Evolutionary conservation across 2,797 vertebrate genomes (phyloP).

Genomic region (Diplodus sargus): DNA sequence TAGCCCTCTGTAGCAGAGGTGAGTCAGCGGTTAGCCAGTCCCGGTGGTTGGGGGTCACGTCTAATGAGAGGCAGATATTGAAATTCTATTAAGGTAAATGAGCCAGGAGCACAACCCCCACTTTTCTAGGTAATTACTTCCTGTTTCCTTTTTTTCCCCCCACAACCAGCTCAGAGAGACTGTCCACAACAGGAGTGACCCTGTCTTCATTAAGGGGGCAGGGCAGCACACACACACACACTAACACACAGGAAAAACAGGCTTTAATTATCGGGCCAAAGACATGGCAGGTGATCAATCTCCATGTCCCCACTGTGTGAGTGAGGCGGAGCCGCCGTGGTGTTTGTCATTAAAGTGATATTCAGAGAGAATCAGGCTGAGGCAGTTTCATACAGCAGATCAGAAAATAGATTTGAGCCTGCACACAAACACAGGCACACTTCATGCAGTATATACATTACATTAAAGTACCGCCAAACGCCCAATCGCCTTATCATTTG

Average conservation of each 20-base stretch:
- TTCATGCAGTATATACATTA: not conserved
- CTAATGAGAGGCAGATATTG: slow-evolving; percentile 86
- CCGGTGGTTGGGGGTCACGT: slow-evolving; percentile 77
- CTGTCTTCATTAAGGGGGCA: slow-evolving; percentile 77
- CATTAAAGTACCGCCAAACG: not conserved
- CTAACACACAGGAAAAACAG: slow-evolving; percentile 51
- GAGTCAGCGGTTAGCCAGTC: slow-evolving; percentile 76
- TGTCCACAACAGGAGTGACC: slow-evolving; percentile 55
- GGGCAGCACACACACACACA: slow-evolving; percentile 47
- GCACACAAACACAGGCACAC: slow-evolving; percentile 1
- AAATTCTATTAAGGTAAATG: slow-evolving; percentile 90
- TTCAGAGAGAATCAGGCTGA: slow-evolving; percentile 64
- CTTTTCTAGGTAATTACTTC: slow-evolving; percentile 91
- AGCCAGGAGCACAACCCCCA: slow-evolving; percentile 86
- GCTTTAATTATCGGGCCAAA: slow-evolving; percentile 76
- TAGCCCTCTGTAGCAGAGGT: slow-evolving; percentile 68
- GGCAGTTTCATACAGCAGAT: slow-evolving; percentile 45
- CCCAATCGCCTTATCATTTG: not conserved
- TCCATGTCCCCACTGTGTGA: slow-evolving; percentile 55
- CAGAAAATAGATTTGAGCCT: slow-evolving; percentile 26
- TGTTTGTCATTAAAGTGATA: slow-evolving; percentile 59
- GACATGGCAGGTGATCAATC: slow-evolving; percentile 80
- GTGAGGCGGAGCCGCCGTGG: slow-evolving; percentile 34
- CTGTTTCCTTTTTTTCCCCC: slow-evolving; percentile 56
- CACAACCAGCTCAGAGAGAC: slow-evolving; percentile 74